phyloP scores from a whole-genome alignment of 2,888 invertebrate species.

The Octonoba sinensis region DNA sequence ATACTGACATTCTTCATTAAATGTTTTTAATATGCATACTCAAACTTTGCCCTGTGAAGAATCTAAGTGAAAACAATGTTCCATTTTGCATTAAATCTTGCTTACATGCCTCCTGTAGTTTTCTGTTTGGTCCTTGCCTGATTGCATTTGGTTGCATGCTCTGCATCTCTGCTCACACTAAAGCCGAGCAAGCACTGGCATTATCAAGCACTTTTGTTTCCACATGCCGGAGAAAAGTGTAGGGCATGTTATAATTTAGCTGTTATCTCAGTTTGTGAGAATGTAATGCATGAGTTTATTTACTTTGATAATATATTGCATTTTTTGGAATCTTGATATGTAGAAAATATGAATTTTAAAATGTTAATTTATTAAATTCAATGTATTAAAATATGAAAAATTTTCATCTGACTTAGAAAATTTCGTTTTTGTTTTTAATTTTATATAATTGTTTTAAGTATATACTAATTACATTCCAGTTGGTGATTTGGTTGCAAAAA shows the following conservation, averaged over 20 bases:
- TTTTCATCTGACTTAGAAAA: neutral
- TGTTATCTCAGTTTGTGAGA: conserved; percentile 60
- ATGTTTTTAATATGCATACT: too few relatives aligned
- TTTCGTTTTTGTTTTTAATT: conserved; percentile 24
- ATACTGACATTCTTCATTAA: too few relatives aligned
- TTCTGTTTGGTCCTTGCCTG: conserved; percentile 58
- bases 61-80: conserved; percentile 45
- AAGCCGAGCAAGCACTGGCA: conserved; percentile 64
- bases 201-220: conserved; percentile 53
- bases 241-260: conserved; percentile 50
- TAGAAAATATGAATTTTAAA: conserved; percentile 38
- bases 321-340: conserved; percentile 55
- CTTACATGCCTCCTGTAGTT: conserved; percentile 50
- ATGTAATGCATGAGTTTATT: conserved; percentile 60
- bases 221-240: conserved; percentile 34
- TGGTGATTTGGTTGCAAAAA: conserved; percentile 55
- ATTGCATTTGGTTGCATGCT: conserved; percentile 53
- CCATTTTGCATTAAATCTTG: conserved; percentile 61
- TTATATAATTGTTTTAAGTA: conserved; percentile 26
- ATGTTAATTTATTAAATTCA: conserved; percentile 26
- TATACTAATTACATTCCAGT: conserved; percentile 44
- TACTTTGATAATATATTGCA: conserved; percentile 48
- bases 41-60: neutral
- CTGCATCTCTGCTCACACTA: conserved; percentile 63
- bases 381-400: conserved; percentile 10